Percentiles rank a stretch among this genome's conserved stretches.
These are phyloP conservation scores for Florisuga fusca DNA, from an alignment of 2,797 vertebrate genomes.

Conservation along the genomic window DNA sequence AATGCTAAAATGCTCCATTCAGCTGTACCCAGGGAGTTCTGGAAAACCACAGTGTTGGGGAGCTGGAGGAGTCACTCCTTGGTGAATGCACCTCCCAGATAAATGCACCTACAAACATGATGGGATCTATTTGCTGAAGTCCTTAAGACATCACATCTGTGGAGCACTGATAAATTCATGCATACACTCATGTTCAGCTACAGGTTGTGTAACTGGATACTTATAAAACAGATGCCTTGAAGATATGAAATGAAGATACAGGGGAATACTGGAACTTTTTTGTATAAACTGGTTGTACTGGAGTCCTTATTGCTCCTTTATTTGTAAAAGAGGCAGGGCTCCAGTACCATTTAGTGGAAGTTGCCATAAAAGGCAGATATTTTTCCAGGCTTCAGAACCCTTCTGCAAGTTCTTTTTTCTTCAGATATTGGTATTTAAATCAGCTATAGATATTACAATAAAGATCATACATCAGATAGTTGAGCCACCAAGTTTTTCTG, in stretches of 20 bases:
- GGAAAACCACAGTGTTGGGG: fast-evolving
- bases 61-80: neutral
- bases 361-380: neutral
- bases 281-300: neutral
- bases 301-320: neutral
- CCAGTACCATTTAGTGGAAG: neutral
- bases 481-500: neutral
- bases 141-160: neutral
- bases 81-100: neutral
- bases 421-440: neutral
- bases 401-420: neutral
- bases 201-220: neutral
- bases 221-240: neutral
- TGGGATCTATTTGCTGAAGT: neutral
- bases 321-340: neutral
- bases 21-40: neutral
- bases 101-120: neutral
- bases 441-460: neutral
- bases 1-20: neutral
- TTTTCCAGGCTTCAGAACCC: neutral
- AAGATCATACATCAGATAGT: neutral
- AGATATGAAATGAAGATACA: neutral
- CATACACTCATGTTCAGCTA: neutral
- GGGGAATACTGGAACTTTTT: neutral
- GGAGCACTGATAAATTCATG: neutral